These are phyloP conservation scores for Myrmecobius fasciatus DNA, from an alignment of 2,113 vertebrate species.

Conservation along the genomic window DNA sequence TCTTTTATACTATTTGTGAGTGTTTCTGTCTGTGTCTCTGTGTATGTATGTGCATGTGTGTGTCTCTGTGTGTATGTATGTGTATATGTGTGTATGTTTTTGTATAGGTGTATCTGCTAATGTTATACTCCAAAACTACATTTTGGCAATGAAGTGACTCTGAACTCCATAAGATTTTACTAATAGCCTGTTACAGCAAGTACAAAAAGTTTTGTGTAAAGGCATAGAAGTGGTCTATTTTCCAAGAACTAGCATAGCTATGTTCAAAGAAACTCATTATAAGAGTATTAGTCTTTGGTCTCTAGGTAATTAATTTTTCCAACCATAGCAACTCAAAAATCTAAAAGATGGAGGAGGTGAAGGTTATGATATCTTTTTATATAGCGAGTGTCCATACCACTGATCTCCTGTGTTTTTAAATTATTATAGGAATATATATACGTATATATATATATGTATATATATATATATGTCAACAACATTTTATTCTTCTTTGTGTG, in stretches of 20 bases:
- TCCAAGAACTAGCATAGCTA: not conserved
- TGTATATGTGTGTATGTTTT: not conserved
- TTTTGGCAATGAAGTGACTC: not conserved
- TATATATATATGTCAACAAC: no score
- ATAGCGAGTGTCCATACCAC: not conserved
- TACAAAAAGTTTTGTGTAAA: not conserved
- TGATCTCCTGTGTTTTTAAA: not conserved
- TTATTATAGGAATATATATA: not conserved
- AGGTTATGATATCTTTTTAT: not conserved
- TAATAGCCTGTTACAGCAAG: not conserved
- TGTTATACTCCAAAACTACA: not conserved
- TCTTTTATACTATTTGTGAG: not conserved
- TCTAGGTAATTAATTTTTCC: not conserved
- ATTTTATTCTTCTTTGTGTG: no score
- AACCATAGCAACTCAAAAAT: not conserved
- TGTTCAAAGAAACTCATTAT: not conserved
- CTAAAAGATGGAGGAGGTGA: not conserved
- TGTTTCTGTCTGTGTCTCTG: no score
- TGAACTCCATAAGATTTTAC: not conserved
- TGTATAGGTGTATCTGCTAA: not conserved
- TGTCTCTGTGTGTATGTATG: not conserved
- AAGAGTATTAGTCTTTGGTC: not conserved
- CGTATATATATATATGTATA: no score
- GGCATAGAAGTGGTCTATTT: not conserved
- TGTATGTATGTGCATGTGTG: no score